Evolutionary conservation across 2,888 invertebrate species (phyloP).

Genomic region (Netelia melanura): DNA sequence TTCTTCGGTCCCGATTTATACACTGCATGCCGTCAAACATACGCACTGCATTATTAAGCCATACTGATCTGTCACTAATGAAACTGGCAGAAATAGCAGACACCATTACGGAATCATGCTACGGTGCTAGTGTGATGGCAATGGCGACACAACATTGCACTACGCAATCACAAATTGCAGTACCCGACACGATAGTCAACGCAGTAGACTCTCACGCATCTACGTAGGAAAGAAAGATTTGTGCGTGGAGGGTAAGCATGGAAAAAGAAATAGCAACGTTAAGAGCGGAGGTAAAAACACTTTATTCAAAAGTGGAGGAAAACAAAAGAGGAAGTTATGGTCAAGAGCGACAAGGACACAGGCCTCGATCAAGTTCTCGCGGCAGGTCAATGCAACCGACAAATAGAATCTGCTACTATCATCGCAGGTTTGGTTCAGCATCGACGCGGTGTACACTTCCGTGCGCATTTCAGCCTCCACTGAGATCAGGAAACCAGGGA

Average conservation of each 20-base stretch:
- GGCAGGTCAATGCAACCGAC: background rate
- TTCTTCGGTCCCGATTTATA: slow-evolving; percentile 64
- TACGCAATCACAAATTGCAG: background rate
- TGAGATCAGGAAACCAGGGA: slow-evolving; percentile 28
- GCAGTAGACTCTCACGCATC: background rate
- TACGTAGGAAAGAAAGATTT: background rate
- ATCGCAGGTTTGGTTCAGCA: background rate
- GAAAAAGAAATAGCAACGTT: slow-evolving; percentile 2
- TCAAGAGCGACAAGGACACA: background rate
- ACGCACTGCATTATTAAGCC: slow-evolving; percentile 24
- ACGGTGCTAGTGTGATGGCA: slow-evolving; percentile 2
- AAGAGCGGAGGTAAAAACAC: background rate
- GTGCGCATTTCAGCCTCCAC: slow-evolving; percentile 20
- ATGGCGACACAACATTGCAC: background rate
- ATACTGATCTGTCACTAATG: slow-evolving; percentile 15
- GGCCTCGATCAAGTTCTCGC: background rate
- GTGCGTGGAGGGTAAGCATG: background rate
- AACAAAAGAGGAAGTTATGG: background rate
- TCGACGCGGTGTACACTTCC: slow-evolving; percentile 1
- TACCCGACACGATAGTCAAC: background rate
- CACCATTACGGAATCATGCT: slow-evolving; percentile 33
- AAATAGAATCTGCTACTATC: slow-evolving; percentile 20
- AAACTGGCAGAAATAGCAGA: slow-evolving; percentile 59
- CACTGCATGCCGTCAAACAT: slow-evolving; percentile 54
- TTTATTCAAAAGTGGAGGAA: background rate